Base-by-base conservation (phyloP, 92 coral and sea anemone species). In the Palythoa grandis region DNA sequence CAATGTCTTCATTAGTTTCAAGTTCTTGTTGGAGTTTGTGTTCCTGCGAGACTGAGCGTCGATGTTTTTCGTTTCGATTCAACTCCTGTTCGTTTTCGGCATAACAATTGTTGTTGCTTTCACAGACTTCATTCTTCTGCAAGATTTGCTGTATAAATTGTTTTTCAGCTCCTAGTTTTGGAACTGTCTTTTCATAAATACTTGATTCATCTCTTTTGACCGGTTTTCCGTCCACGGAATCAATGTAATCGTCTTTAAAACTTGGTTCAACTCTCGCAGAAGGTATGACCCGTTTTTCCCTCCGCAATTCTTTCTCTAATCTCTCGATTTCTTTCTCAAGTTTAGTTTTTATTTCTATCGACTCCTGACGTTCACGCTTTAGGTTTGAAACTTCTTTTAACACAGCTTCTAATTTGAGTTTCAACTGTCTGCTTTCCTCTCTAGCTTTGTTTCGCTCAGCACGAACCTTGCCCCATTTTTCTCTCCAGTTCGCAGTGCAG, bases 401-500 rank as follows among this genome's bases (percentile, higher is more conserved):
- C 2, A 91, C 92, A 19, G 93, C 89, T 72, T 96, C 99, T n/a
- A 96, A 89, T 84, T 93, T 93, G 13, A 91, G 88, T 56, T 95
- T 94, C 24, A 96, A 76, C 54, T 90, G 95, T 74, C 98, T 87
- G 86, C 88, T 93, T 83, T 96, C 99, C 71, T 96, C 99, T 7
- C 98, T 88, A 0, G 99, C 98, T 74, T 96, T 96, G 92, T 96
- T 96, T 23, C 99, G 82, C 68, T 96, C 99, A 4, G 95, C 96
- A 37, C 98, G 94, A 70, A 96, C 99, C 90, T 93, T 95, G 0
- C 98, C 98, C 99, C 99, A 96, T 79, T 96, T 96, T 73, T 96
- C 99, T 72, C 99, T 88, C 99, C 99, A 96, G 76, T 96, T 96
- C 5, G 99, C 98, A 0, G 99, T 96, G 19, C 99, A 96, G 67